A percentile compares a stretch with the other conserved stretches of the same genome.
Conservation (phyloP, 2,113 vertebrate genomes). For the Charina bottae region DNA sequence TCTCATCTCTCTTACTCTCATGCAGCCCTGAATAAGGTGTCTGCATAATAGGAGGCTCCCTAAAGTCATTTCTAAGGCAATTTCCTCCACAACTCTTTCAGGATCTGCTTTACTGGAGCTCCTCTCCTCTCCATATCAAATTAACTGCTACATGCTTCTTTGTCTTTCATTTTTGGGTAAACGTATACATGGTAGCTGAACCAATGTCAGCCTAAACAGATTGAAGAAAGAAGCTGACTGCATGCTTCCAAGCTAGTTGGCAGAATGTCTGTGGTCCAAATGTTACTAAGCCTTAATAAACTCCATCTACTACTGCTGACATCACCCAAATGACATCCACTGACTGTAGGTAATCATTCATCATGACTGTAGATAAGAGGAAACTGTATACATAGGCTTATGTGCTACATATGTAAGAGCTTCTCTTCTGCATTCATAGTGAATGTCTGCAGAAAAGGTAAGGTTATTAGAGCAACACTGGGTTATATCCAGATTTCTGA, state of each 20-base stretch:
- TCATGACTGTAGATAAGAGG: neutral
- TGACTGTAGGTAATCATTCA: neutral
- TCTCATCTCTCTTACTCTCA: too few relatives aligned
- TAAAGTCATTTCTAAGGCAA: too few relatives aligned
- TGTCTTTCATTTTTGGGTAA: too few relatives aligned
- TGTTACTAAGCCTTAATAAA: neutral
- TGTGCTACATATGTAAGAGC: neutral
- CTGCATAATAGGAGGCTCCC: too few relatives aligned
- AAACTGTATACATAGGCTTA: neutral
- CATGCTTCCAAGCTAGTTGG: neutral
- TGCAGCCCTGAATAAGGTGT: too few relatives aligned
- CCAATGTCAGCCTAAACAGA: neutral
- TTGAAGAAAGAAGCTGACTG: neutral
- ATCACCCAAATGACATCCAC: neutral
- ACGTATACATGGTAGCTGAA: neutral
- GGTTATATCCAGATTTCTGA: neutral
- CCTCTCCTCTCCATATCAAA: too few relatives aligned
- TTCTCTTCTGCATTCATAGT: neutral
- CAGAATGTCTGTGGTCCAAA: neutral
- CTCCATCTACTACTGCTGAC: neutral
- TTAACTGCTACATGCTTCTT: too few relatives aligned
- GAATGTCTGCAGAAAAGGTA: neutral
- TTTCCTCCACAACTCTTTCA: too few relatives aligned
- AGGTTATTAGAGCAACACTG: neutral
- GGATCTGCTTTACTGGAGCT: too few relatives aligned